These are phyloP conservation scores for Leptarthrus brevirostris DNA, from an alignment of 2,888 invertebrate species.

Conservation along the genomic window DNA sequence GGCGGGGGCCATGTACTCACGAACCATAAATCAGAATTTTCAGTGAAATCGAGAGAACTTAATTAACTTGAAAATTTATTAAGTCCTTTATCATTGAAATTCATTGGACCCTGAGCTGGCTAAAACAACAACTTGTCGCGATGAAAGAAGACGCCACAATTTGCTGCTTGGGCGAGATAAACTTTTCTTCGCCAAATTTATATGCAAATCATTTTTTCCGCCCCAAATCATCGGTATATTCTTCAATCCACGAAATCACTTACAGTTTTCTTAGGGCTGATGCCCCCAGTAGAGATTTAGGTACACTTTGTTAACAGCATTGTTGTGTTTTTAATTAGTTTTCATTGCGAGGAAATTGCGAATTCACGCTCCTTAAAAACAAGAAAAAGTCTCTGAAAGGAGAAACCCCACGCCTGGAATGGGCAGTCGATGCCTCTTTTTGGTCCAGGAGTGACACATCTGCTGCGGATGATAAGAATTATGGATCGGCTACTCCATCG, in stretches of 20 bases:
- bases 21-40: constrained; percentile 49
- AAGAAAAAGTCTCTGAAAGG: not conserved
- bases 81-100: constrained; percentile 61
- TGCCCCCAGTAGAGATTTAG: not conserved
- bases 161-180: constrained; percentile 41
- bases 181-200: constrained; percentile 44
- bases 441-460: constrained; percentile 21
- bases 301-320: constrained; percentile 26
- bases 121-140: constrained; percentile 31
- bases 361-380: not conserved
- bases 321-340: constrained; percentile 45
- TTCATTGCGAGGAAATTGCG: constrained; percentile 42
- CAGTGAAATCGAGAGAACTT: constrained; percentile 57
- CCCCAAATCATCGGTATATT: constrained; percentile 27
- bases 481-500: constrained; percentile 27
- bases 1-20: constrained; percentile 31
- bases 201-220: constrained; percentile 49
- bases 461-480: constrained; percentile 44
- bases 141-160: constrained; percentile 35
- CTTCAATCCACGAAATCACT: constrained; percentile 28
- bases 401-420: not conserved
- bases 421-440: not conserved
- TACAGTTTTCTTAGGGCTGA: constrained; percentile 1
- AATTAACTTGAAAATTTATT: constrained; percentile 65
- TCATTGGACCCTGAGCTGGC: constrained; percentile 54